Conservation (phyloP, 1,140 invertebrate genomes). For the Eumeta japonica region DNA sequence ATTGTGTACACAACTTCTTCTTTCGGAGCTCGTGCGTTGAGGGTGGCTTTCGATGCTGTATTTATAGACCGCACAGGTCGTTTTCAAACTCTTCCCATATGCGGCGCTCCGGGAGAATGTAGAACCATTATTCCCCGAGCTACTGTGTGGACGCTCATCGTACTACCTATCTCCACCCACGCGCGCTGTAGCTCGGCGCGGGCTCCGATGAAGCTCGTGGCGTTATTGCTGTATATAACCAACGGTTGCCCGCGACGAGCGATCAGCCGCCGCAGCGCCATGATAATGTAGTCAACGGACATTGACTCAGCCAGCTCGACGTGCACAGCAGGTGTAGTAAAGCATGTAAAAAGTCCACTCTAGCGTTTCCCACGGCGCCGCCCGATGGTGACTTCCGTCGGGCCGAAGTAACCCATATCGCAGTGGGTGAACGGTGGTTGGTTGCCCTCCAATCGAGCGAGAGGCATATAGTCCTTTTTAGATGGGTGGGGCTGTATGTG, state of each 20-base stretch:
- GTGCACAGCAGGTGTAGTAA: too few species aligned
- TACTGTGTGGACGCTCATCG: background rate
- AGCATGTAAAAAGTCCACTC: too few species aligned
- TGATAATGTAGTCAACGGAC: too few species aligned
- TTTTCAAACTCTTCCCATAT: constrained; percentile 13
- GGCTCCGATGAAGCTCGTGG: constrained; percentile 32
- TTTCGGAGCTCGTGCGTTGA: background rate
- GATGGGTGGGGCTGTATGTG: background rate
- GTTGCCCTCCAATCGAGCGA: background rate
- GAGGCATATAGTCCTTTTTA: constrained; percentile 2
- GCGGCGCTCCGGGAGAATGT: constrained; percentile 7
- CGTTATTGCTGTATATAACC: constrained; percentile 23
- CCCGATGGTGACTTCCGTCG: too few species aligned
- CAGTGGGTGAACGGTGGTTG: constrained; percentile 2
- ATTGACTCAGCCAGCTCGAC: too few species aligned
- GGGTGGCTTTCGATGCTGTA: constrained; percentile 5
- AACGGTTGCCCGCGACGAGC: constrained; percentile 7
- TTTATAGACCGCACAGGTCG: constrained; percentile 10
- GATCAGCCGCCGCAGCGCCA: too few species aligned
- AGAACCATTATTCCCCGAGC: background rate
- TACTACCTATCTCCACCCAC: background rate
- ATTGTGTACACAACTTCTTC: constrained; percentile 9
- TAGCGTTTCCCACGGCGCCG: too few species aligned
- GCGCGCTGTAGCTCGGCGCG: constrained; percentile 9
- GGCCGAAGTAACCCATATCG: too few species aligned